Evolutionary conservation across 2,888 invertebrate genomes (phyloP), one percentile per base, ranked within the genome.

Genomic region (Philopedon plagiatum): DNA sequence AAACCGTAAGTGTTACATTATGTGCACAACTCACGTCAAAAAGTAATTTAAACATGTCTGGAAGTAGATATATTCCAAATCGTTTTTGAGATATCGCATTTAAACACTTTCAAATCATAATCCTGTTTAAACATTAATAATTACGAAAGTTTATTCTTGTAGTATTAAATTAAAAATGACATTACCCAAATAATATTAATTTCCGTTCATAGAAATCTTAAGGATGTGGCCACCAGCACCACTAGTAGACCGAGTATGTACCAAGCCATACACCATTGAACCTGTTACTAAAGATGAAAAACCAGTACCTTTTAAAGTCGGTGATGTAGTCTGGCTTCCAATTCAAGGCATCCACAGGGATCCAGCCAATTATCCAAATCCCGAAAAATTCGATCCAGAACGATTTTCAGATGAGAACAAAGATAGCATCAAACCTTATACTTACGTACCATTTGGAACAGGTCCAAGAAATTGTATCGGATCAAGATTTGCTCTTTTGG

Each of bases 391-490:
- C 58, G 81, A 82, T 77, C 84, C 84, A 0, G 83, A 84, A 67
- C 71, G 84, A 70, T 84, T 84, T 72, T 89, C 85, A 1, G 87
- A 89, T 0, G 87, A 89, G 74, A 90, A 90, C 78, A 89, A 88
- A 75, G 81, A 83, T 0, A 85, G 85, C n/a, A 87, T 87, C 13
- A 77, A 84, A 11, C 85, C 86, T 0, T 86, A 85, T 46, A 81
- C 86, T 0, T 82, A 80, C 41, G 4, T 82, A 11, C 82, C 83
- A 0, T 83, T 83, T 73, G 83, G 83, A 4, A 7, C 89, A 0
- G 91, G 91, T 2, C 91, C 89, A 0, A 86, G 91, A 66, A 90
- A 87, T 78, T 91, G 91, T 76, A 89, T 91, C 61, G 91, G 90
- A 7, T 80, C 77, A 5, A 76, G 82, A 77, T 83, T 83, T 71